Conservation (phyloP, 2,888 invertebrate genomes). For the Ennomos erosarius region DNA sequence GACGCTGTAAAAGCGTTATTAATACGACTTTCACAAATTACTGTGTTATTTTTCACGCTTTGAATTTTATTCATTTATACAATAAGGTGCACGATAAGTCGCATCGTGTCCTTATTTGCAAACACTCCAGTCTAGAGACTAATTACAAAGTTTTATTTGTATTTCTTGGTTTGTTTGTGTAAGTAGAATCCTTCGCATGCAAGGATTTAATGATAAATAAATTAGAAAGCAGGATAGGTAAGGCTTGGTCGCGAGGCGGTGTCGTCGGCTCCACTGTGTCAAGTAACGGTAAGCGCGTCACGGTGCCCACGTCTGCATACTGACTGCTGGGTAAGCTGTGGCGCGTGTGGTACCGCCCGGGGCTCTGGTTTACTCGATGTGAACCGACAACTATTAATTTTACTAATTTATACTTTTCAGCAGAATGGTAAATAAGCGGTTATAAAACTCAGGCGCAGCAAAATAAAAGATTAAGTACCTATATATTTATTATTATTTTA, state of each 20-base stretch:
- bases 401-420: slow-evolving; percentile 23
- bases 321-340: slow-evolving; percentile 29
- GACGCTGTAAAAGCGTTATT: too few relatives aligned
- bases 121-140: not conserved
- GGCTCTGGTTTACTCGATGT: slow-evolving; percentile 15
- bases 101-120: slow-evolving; percentile 23
- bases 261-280: slow-evolving; percentile 62
- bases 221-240: slow-evolving; percentile 60
- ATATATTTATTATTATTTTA: too few relatives aligned
- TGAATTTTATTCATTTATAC: not conserved
- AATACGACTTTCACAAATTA: slow-evolving; percentile 1
- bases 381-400: slow-evolving; percentile 29
- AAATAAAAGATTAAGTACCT: too few relatives aligned
- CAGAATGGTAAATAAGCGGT: too few relatives aligned
- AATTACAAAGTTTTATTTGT: slow-evolving; percentile 10
- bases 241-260: slow-evolving; percentile 22
- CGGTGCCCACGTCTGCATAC: slow-evolving; percentile 36
- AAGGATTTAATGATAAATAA: slow-evolving; percentile 53
- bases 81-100: not conserved
- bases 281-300: slow-evolving; percentile 71
- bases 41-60: not conserved
- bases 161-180: not conserved
- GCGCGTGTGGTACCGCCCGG: slow-evolving; percentile 40
- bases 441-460: too few relatives aligned
- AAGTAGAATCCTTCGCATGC: slow-evolving; percentile 32